Percentiles rank a stretch among this genome's conserved stretches.
These are phyloP conservation scores for Eulemur coronatus DNA, from an alignment of 2,797 vertebrate genomes.

Conservation along the genomic window DNA sequence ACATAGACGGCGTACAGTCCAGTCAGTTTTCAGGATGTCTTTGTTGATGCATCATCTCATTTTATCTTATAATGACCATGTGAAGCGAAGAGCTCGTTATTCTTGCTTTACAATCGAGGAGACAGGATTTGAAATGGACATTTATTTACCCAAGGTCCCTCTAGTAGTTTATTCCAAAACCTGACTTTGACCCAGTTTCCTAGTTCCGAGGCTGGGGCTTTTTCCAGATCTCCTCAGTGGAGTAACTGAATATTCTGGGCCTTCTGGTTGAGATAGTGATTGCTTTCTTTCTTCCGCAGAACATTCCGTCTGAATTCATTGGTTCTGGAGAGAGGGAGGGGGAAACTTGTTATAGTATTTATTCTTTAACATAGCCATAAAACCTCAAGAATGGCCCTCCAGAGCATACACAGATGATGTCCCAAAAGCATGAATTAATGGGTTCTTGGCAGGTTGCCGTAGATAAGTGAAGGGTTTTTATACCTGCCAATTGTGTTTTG, in stretches of 20 bases:
- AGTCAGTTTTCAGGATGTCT: not conserved
- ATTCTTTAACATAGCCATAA: not conserved
- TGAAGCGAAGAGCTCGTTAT: not conserved
- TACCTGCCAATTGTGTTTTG: not conserved
- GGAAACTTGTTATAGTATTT: not conserved
- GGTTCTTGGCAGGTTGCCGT: not conserved
- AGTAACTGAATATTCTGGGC: slow-evolving; percentile 41
- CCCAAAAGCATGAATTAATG: not conserved
- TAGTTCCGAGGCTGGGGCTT: not conserved
- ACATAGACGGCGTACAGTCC: not conserved
- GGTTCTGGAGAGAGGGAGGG: not conserved
- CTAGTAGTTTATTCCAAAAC: not conserved
- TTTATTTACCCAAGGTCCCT: not conserved
- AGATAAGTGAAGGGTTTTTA: not conserved
- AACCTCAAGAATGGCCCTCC: not conserved
- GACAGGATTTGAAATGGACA: not conserved
- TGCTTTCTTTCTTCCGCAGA: slow-evolving; percentile 42
- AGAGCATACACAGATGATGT: not conserved
- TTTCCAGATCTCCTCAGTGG: not conserved
- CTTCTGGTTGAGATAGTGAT: slow-evolving; percentile 11
- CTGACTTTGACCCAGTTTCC: not conserved
- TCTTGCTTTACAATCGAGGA: not conserved
- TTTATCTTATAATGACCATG: not conserved
- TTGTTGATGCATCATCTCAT: not conserved
- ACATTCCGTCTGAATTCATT: slow-evolving; percentile 19